Conservation (phyloP, 2,888 invertebrate species). For the Patella caerulea region DNA sequence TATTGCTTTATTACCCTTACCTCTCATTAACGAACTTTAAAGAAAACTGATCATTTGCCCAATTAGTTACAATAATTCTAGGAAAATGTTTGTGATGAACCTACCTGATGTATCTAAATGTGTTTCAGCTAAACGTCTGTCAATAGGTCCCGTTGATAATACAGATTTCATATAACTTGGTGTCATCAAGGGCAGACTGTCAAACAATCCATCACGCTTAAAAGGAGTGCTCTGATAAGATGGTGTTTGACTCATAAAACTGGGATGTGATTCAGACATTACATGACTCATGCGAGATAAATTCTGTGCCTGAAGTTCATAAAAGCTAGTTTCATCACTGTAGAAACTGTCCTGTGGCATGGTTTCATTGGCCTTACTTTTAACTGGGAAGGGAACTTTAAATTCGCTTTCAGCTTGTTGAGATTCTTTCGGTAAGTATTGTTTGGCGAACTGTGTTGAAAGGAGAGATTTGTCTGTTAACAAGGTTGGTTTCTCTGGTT, state of each 20-base stretch:
- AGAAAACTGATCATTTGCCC: no score
- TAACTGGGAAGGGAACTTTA: neutral
- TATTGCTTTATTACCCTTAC: no score
- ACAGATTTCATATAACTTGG: conserved; percentile 25
- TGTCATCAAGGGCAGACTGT: conserved; percentile 14
- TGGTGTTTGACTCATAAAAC: conserved; percentile 17
- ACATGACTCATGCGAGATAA: conserved; percentile 14
- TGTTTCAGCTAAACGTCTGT: neutral
- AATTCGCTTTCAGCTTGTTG: conserved; percentile 17
- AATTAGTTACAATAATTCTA: no score
- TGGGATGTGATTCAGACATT: conserved; percentile 8
- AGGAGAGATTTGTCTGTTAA: conserved; percentile 48
- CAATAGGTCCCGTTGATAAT: conserved; percentile 25
- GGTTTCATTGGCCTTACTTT: neutral
- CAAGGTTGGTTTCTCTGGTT: conserved; percentile 39
- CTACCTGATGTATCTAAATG: no score
- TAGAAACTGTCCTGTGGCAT: conserved; percentile 14
- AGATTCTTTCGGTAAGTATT: conserved; percentile 43
- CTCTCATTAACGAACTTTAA: no score
- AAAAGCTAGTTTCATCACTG: conserved; percentile 13
- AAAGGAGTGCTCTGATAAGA: conserved; percentile 20
- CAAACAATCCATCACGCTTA: neutral
- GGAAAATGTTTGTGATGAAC: no score
- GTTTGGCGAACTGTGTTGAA: conserved; percentile 51
- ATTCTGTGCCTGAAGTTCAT: conserved; percentile 22